Conservation (phyloP, 2,797 vertebrate genomes). For the Prionace glauca region DNA sequence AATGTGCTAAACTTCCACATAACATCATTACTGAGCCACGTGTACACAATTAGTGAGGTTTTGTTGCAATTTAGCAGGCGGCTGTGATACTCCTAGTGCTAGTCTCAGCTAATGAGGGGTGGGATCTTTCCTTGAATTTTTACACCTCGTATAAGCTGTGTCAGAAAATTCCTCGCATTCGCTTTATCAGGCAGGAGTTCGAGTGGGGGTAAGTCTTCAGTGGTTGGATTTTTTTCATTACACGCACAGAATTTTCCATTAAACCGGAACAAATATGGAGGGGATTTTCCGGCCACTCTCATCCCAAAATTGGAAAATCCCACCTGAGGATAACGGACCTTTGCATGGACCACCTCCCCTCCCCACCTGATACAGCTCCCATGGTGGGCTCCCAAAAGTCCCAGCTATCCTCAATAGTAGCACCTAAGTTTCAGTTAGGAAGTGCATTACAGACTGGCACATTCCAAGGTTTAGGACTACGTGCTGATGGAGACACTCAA, state of each 20-base stretch:
- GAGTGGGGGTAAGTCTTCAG: neutral
- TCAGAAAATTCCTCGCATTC: neutral
- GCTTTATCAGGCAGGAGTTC: too few relatives aligned
- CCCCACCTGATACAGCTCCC: too few relatives aligned
- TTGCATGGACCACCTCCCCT: too few relatives aligned
- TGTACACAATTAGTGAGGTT: neutral
- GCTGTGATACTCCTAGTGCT: neutral
- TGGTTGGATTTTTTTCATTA: neutral
- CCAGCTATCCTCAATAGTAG: neutral
- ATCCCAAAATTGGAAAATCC: too few relatives aligned
- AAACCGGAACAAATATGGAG: too few relatives aligned
- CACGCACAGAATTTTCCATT: neutral
- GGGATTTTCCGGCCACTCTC: too few relatives aligned
- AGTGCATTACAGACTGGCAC: too few relatives aligned
- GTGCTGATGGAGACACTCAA: too few relatives aligned
- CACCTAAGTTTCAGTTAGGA: neutral
- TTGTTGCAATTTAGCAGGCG: neutral
- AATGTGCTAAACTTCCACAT: neutral
- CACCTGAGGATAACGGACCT: too few relatives aligned
- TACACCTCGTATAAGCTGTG: neutral
- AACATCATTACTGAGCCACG: neutral
- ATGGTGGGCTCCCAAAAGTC: neutral
- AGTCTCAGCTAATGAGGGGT: neutral
- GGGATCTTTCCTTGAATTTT: neutral
- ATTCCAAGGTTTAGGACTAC: too few relatives aligned